Percentiles rank a stretch among this genome's conserved stretches.
phyloP scores from a whole-genome alignment of 2,113 vertebrate genomes.

The Aptenodytes patagonicus region DNA sequence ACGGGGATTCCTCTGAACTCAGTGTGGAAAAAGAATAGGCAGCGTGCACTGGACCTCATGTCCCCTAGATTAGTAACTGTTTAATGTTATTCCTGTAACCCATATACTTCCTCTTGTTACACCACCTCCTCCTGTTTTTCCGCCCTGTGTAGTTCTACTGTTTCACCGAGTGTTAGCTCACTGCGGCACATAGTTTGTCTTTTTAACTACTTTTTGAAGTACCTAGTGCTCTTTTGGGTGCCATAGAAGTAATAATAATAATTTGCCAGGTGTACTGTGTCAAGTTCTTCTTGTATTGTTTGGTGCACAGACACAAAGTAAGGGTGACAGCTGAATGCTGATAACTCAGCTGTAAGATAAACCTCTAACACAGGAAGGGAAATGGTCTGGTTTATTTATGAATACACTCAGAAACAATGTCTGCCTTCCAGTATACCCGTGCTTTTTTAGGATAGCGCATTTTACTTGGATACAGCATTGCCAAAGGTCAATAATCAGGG shows the following conservation, averaged over 20 bases:
- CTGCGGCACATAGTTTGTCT: background rate
- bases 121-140: conserved; percentile 3
- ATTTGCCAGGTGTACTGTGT: background rate
- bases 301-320: background rate
- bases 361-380: background rate
- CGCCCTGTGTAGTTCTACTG: background rate
- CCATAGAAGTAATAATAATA: background rate
- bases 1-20: background rate
- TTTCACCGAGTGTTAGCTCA: background rate
- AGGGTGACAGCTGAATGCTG: background rate
- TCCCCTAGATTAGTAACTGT: background rate
- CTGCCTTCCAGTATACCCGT: background rate
- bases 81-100: conserved; percentile 9
- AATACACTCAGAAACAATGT: background rate
- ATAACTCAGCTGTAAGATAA: conserved; percentile 4
- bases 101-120: background rate
- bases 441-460: background rate
- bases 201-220: conserved; percentile 11
- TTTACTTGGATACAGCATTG: background rate
- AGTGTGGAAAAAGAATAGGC: background rate
- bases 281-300: background rate
- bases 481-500: conserved; percentile 24
- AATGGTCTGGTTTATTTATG: background rate
- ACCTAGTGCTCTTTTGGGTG: background rate
- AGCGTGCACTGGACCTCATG: background rate